Evolutionary conservation across 2,888 invertebrate genomes (phyloP).

Genomic region (Conus canariensis): DNA sequence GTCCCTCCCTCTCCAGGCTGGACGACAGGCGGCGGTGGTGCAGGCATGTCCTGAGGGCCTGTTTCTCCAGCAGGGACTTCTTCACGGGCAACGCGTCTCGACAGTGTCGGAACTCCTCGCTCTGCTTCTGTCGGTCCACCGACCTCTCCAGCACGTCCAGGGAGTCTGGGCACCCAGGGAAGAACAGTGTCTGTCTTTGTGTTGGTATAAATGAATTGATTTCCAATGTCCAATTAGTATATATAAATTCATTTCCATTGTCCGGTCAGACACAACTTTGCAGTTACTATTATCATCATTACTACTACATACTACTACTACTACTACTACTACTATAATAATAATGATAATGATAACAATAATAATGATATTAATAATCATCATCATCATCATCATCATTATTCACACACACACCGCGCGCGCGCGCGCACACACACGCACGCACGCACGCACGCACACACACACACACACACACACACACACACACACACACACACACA

Average conservation of each 20-base stretch:
- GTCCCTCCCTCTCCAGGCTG: conserved; percentile 43
- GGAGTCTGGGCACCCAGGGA: not conserved
- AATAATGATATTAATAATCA: no score
- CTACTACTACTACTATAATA: no score
- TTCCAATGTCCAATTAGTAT: no score
- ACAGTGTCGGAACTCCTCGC: conserved; percentile 50
- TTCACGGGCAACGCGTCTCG: conserved; percentile 52
- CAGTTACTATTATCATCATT: no score
- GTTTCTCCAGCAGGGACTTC: conserved; percentile 54
- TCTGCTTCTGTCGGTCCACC: conserved; percentile 52
- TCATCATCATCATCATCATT: no score
- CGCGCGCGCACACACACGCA: not conserved
- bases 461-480: not conserved
- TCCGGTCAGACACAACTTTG: no score
- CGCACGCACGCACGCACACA: not conserved
- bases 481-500: not conserved
- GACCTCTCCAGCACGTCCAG: not conserved
- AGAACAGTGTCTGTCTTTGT: not conserved
- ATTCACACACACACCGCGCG: not conserved
- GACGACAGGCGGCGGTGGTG: conserved; percentile 54
- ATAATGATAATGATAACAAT: no score
- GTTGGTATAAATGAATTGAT: no score
- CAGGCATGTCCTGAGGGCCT: conserved; percentile 58
- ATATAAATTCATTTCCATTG: no score
- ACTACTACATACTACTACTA: no score